A percentile compares a stretch with the other conserved stretches of the same genome.
These are phyloP conservation scores for Rhabdomys pumilio DNA, from an alignment of 2,797 vertebrate species.

Conservation along the genomic window DNA sequence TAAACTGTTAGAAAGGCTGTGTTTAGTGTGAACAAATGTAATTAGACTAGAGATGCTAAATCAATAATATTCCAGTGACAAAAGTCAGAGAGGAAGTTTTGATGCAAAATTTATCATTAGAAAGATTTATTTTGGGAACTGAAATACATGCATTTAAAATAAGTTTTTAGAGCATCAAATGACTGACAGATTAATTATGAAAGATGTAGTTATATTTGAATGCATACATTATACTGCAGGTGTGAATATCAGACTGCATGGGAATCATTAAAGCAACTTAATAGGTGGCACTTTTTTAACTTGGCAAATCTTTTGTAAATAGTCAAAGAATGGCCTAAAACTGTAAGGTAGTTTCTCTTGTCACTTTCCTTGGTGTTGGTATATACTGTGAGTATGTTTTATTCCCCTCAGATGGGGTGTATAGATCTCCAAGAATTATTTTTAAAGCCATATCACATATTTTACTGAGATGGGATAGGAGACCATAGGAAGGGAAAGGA, in stretches of 20 bases:
- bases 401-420: background rate
- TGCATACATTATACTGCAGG: constrained; percentile 74
- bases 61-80: constrained; percentile 85
- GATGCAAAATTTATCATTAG: constrained; percentile 80
- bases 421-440: background rate
- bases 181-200: constrained; percentile 80
- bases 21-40: constrained; percentile 84
- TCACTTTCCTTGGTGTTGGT: background rate
- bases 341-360: constrained; percentile 58
- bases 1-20: constrained; percentile 86
- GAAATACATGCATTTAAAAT: constrained; percentile 76
- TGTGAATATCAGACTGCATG: constrained; percentile 62
- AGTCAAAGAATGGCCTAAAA: constrained; percentile 63
- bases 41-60: constrained; percentile 85
- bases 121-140: constrained; percentile 82
- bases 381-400: constrained; percentile 8
- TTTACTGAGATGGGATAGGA: background rate
- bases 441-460: constrained; percentile 20
- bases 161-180: constrained; percentile 83
- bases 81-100: constrained; percentile 85
- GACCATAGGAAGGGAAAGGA: too few relatives aligned
- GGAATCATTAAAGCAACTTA: constrained; percentile 67
- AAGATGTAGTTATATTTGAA: constrained; percentile 80
- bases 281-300: constrained; percentile 15
- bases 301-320: constrained; percentile 56